phyloP scores from a whole-genome alignment of 2,888 invertebrate genomes.

The Helobdella robusta region DNA sequence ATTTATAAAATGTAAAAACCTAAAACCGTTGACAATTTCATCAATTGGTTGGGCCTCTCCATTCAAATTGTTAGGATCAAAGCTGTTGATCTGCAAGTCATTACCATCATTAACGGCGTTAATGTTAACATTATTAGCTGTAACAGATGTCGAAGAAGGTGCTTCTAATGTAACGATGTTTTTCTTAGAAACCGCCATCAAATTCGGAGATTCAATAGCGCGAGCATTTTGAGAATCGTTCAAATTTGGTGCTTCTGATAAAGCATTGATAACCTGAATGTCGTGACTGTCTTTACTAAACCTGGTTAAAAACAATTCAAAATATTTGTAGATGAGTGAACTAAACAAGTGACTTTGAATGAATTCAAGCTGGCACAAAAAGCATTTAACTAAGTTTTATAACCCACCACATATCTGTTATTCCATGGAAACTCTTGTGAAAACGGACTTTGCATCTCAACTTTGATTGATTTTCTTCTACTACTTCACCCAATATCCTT shows the following conservation, averaged over 20 bases:
- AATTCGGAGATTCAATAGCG: too few species aligned
- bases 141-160: too few species aligned
- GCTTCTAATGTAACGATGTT: too few species aligned
- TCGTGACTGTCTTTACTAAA: conserved; percentile 17
- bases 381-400: conserved; percentile 1
- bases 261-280: conserved; percentile 5
- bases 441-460: conserved; percentile 19
- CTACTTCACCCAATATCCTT: conserved; percentile 23
- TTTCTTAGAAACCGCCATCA: too few species aligned
- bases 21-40: conserved; percentile 48
- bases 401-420: conserved; percentile 9
- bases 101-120: neutral
- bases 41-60: too few species aligned
- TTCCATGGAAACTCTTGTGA: conserved; percentile 9
- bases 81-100: conserved; percentile 30
- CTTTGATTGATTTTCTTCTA: conserved; percentile 17
- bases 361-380: neutral
- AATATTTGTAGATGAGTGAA: too few species aligned
- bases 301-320: too few species aligned
- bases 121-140: conserved; percentile 27
- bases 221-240: too few species aligned
- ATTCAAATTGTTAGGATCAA: too few species aligned
- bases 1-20: conserved; percentile 37
- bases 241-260: neutral
- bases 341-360: too few species aligned